Base-by-base conservation (phyloP, 2,888 invertebrate species). In the Ophioninae sp. region DNA sequence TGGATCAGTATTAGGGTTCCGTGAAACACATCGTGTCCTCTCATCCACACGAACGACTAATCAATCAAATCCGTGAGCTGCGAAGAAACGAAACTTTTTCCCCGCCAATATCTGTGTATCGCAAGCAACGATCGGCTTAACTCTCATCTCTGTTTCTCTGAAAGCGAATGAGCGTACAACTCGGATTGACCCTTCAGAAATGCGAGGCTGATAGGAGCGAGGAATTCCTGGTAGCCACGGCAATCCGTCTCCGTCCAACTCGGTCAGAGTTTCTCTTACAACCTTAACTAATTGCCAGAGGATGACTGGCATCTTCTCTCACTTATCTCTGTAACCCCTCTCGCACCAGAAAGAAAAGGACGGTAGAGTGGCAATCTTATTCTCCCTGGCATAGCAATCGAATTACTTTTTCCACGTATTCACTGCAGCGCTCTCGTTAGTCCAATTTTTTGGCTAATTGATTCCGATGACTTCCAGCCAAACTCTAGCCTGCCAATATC, bases 201-300 rank as follows among this genome's bases (percentile, higher is more conserved):
- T 68, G 79, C 61, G 62, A 62, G 85, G 79, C 70, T 68, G 84
- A 80, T 81, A 82, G 81, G 73, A 81, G 82, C 30, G 21, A 39
- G 81, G 88, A 87, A 89, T 88, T 89, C 87, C 88, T 83, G 83
- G 82, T 85, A 84, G 77, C 70, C 72, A 62, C 65, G 76, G 57
- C 65, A 80, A 85, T 82, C 83, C 69, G 72, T 68, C 62, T 78
- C 68, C 64, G 67, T 79, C 73, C 73, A 70, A 73, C 62, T 84
- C 68, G 68, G 62, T 72, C 65, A 65, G 79, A 81, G 76, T 62
- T 64, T 82, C 89, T 83, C 84, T 80, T 84, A 88, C 85, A 90
- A 91, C 91, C 91, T 91, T 92, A 90, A 92, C 92, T 93, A 92
- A 93, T 93, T 92, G 91, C 89, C 89, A 73, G 85, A 89, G 91